phyloP scores from a whole-genome alignment of 2,797 vertebrate species.

The Enteromius trimaculatus region DNA sequence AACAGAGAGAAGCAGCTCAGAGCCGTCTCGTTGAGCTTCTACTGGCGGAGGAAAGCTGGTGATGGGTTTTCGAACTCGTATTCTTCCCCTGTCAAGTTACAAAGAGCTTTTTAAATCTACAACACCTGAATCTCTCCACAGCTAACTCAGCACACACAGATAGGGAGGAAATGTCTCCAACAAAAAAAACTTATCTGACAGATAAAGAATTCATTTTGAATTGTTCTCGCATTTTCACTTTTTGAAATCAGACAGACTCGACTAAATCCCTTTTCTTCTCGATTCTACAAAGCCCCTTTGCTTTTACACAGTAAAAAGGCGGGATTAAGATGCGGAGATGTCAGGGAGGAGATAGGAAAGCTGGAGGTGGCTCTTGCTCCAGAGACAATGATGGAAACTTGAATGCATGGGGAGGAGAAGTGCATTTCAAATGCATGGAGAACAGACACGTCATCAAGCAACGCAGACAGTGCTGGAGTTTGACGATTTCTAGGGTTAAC shows the following conservation, averaged over 20 bases:
- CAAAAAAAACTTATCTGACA: constrained; percentile 49
- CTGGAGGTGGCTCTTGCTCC: constrained; percentile 45
- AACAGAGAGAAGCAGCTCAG: constrained; percentile 35
- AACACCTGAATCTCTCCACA: constrained; percentile 49
- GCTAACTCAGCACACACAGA: constrained; percentile 48
- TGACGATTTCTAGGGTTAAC: constrained; percentile 1
- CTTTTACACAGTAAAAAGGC: constrained; percentile 13
- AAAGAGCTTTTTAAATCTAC: constrained; percentile 51
- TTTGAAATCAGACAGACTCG: constrained; percentile 51
- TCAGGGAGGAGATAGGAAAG: constrained; percentile 50
- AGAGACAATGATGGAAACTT: constrained; percentile 27
- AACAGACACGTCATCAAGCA: constrained; percentile 45
- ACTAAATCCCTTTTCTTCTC: constrained; percentile 38
- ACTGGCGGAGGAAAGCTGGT: constrained; percentile 10
- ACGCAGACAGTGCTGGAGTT: constrained; percentile 21
- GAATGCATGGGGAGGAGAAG: constrained; percentile 25
- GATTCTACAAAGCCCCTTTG: constrained; percentile 40
- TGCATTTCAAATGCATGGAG: constrained; percentile 33
- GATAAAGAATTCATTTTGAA: constrained; percentile 49
- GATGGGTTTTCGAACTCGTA: constrained; percentile 40
- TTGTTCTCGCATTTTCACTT: constrained; percentile 49
- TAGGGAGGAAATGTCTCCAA: constrained; percentile 35
- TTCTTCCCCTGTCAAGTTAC: constrained; percentile 51
- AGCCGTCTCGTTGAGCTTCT: constrained; percentile 28
- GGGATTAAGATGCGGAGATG: constrained; percentile 48